These are phyloP conservation scores for Torymus tubicola DNA, from an alignment of 2,888 invertebrate genomes.

Conservation along the genomic window DNA sequence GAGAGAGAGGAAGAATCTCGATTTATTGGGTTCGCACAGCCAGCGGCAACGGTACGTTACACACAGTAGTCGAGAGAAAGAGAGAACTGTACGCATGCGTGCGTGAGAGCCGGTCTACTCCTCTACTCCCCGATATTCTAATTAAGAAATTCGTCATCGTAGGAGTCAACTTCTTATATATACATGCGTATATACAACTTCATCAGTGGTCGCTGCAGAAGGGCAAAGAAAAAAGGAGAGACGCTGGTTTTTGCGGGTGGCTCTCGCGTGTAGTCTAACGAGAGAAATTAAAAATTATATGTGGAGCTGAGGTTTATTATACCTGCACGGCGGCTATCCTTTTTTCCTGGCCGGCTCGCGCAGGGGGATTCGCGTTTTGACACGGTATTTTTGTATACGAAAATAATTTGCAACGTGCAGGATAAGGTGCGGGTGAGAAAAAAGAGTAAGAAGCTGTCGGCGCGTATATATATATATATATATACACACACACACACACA, in stretches of 20 bases:
- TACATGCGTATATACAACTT: slow-evolving; percentile 44
- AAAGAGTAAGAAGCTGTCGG: too few relatives aligned
- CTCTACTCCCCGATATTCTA: slow-evolving; percentile 57
- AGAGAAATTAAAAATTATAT: slow-evolving; percentile 52
- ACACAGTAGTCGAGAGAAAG: slow-evolving; percentile 71
- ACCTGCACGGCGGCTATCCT: background rate
- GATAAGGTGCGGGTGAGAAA: slow-evolving; percentile 7
- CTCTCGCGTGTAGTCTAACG: slow-evolving; percentile 21
- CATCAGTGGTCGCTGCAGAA: slow-evolving; percentile 28
- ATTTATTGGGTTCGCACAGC: slow-evolving; percentile 69
- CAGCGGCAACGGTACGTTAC: slow-evolving; percentile 66
- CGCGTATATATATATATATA: too few relatives aligned
- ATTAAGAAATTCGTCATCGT: slow-evolving; percentile 67
- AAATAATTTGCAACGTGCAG: slow-evolving; percentile 45
- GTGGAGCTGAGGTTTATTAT: background rate
- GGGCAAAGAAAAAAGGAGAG: slow-evolving; percentile 41
- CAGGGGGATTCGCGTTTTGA: background rate
- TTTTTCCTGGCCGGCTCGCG: background rate
- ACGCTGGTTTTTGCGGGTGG: background rate
- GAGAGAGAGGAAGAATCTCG: slow-evolving; percentile 59
- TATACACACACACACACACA: too few relatives aligned
- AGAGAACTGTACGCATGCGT: background rate
- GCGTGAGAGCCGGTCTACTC: background rate
- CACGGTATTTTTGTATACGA: slow-evolving; percentile 50
- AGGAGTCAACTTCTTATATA: slow-evolving; percentile 59